Evolutionary conservation across 2,888 invertebrate genomes (phyloP).

Genomic region (Amaurobius ferox): DNA sequence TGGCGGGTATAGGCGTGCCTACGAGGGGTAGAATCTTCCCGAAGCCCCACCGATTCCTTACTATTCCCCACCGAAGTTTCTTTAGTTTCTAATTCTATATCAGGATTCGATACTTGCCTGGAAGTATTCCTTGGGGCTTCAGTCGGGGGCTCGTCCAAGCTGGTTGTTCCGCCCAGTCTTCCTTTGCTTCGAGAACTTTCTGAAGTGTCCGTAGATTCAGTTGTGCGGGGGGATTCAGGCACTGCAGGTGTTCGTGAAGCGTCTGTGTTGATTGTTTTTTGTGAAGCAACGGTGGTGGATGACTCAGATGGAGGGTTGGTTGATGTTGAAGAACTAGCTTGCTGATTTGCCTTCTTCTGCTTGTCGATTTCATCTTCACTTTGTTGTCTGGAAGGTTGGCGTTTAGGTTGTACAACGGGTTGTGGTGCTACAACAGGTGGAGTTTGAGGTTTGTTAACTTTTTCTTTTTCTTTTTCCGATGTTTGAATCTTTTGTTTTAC

Average conservation of each 20-base stretch:
- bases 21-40: constrained; percentile 38
- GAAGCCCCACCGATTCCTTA: constrained; percentile 59
- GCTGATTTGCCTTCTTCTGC: constrained; percentile 90
- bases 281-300: background rate
- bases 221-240: constrained; percentile 37
- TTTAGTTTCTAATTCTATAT: constrained; percentile 52
- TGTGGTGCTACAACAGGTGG: constrained; percentile 67
- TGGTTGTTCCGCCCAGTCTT: constrained; percentile 36
- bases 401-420: constrained; percentile 73
- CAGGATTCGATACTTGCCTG: constrained; percentile 72
- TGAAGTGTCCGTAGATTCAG: constrained; percentile 38
- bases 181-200: constrained; percentile 31
- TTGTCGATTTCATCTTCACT: constrained; percentile 93
- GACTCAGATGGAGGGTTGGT: constrained; percentile 73
- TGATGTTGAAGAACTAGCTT: constrained; percentile 50
- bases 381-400: constrained; percentile 83
- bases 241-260: constrained; percentile 13
- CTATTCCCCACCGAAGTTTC: constrained; percentile 59
- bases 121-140: constrained; percentile 40
- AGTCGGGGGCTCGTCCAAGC: constrained; percentile 28
- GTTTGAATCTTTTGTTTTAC: constrained; percentile 82
- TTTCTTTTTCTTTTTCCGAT: constrained; percentile 74
- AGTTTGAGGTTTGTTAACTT: constrained; percentile 50
- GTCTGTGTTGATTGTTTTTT: constrained; percentile 23
- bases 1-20: constrained; percentile 63